Evolutionary conservation across 1,140 invertebrate genomes (phyloP), one percentile per base, ranked within the genome.

Genomic region (Andricus grossulariae): DNA sequence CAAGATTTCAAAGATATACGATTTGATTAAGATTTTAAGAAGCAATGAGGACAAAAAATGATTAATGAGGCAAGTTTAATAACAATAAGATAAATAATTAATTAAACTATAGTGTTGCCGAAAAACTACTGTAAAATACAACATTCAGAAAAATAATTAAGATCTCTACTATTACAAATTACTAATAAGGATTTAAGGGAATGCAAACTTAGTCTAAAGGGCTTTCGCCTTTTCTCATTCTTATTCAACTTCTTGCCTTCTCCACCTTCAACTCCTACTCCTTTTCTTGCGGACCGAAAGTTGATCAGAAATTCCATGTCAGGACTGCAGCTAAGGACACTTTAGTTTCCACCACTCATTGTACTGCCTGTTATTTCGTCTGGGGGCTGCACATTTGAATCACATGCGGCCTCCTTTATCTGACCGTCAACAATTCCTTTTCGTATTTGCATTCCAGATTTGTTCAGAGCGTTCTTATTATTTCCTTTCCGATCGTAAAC

Each of bases 381-480:
- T 79, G 74, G 83, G 78, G 78, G 77, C 75, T 83, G 80, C 80
- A 82, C 84, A 82, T 83, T 85, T 85, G 80, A 85, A 85, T 85
- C 82, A 85, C 83, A 83, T 82, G 79, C 82, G 82, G 80, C 83
- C 82, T 82, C 84, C 82, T 85, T 85, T 77, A 85, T 82, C 82
- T 81, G 80, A 71, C 80, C 84, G 83, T 83, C 80, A 83, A 85
- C 83, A 85, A 85, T 85, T 82, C 82, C 83, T 76, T 79, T 73
- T 78, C 72, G 79, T 81, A 85, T 85, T 85, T 85, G 82, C 83
- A 83, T 85, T 85, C 83, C 82, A 84, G 83, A 83, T 84, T 84
- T 84, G 82, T 84, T 81, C 76, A 32, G 72, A 71, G 45, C 54
- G 54, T 71, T 81, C 80, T 78, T 77, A 76, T 82, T 80, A 71